Conservation (phyloP, 2,113 vertebrate species). For the Melanocharis versteri region DNA sequence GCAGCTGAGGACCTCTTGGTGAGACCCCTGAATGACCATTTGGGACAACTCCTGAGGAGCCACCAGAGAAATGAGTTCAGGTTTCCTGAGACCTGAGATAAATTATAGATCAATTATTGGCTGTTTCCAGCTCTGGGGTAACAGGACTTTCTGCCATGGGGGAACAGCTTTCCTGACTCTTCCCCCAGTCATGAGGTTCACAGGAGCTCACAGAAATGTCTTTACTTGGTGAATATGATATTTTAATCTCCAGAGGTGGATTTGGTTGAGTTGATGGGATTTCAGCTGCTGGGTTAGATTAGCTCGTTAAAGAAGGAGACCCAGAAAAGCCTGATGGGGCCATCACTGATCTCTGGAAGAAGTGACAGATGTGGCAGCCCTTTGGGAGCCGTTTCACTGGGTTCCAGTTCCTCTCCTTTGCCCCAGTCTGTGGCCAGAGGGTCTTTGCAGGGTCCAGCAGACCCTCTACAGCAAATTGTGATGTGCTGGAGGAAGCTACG, state of each 20-base stretch:
- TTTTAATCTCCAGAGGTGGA: background rate
- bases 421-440: background rate
- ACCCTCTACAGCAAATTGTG: background rate
- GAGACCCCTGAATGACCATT: background rate
- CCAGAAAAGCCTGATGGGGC: background rate
- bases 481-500: background rate
- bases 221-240: background rate
- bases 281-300: background rate
- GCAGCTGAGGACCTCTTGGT: background rate
- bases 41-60: background rate
- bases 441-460: background rate
- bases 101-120: background rate
- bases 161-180: background rate
- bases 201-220: background rate
- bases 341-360: background rate
- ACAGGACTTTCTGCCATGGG: accelerated
- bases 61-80: background rate
- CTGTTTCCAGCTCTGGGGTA: background rate
- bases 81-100: background rate
- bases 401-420: background rate
- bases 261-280: conserved; percentile 4
- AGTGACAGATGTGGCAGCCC: background rate
- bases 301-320: background rate
- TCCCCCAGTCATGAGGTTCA: background rate
- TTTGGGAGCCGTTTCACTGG: background rate